Conservation (phyloP, 2,888 invertebrate genomes). For the Macrosiphum euphorbiae region DNA sequence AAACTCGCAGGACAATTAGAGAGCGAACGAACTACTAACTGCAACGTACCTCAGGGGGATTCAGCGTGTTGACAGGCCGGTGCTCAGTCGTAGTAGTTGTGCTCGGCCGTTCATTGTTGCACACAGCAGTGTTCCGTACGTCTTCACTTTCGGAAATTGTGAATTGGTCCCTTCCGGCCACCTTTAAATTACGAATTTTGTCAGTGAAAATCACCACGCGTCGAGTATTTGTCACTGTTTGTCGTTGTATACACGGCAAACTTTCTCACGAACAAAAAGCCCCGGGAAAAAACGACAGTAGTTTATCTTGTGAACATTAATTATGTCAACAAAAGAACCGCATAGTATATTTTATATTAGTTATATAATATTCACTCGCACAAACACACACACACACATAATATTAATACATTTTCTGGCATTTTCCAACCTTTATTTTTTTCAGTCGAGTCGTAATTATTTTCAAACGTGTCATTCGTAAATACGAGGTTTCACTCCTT, state of each 20-base stretch:
- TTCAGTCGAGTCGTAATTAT: not conserved
- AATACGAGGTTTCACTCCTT: not conserved
- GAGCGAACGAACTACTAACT: slow-evolving; percentile 1
- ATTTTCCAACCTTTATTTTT: not conserved
- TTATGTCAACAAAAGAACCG: not conserved
- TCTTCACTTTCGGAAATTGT: slow-evolving; percentile 42
- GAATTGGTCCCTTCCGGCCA: slow-evolving; percentile 27
- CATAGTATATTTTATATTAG: not conserved
- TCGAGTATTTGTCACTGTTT: slow-evolving; percentile 22
- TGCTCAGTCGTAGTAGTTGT: not conserved
- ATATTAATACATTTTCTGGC: not conserved
- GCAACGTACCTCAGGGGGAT: slow-evolving; percentile 2
- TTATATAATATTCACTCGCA: not conserved
- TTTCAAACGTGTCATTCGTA: not conserved
- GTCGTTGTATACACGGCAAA: not conserved
- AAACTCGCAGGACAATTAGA: slow-evolving; percentile 35
- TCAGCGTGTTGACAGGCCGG: not conserved
- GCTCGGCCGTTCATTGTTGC: slow-evolving; percentile 11
- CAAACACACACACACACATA: not conserved
- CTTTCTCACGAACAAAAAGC: not conserved
- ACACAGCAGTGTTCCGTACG: not conserved
- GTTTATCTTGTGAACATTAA: not conserved
- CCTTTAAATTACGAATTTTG: slow-evolving; percentile 20
- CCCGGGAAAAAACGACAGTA: not conserved
- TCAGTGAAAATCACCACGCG: not conserved